Percentiles rank a stretch among this genome's conserved stretches.
phyloP scores from a whole-genome alignment of 1,140 invertebrate species.

The Dreissena rostriformis region DNA sequence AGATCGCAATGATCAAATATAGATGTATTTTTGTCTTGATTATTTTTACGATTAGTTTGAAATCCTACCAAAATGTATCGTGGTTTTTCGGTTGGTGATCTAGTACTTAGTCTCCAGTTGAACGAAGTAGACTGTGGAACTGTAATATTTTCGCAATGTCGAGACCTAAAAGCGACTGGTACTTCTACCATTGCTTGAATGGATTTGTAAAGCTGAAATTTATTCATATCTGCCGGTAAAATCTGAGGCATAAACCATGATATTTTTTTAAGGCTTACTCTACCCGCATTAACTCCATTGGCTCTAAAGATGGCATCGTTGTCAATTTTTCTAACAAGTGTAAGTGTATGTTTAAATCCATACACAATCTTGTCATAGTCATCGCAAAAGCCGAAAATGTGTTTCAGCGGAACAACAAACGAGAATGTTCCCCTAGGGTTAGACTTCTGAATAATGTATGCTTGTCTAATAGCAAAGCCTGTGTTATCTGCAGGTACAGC shows the following conservation, averaged over 20 bases:
- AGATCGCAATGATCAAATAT: no score
- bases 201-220: constrained; percentile 17
- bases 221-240: constrained; percentile 8
- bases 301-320: constrained; percentile 38
- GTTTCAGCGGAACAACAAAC: not conserved
- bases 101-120: not conserved
- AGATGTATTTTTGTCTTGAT: no score
- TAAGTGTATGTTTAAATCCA: not conserved
- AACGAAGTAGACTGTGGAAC: constrained; percentile 2
- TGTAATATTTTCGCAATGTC: constrained; percentile 12
- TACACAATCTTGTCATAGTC: not conserved
- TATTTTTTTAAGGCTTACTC: constrained; percentile 34
- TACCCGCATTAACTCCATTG: constrained; percentile 1
- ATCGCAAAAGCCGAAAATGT: not conserved
- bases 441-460: not conserved
- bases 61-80: constrained; percentile 6
- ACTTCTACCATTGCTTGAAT: not conserved
- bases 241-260: constrained; percentile 39
- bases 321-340: constrained; percentile 5
- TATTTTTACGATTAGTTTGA: constrained; percentile 35
- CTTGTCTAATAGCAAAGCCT: constrained; percentile 7
- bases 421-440: constrained; percentile 14
- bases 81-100: not conserved
- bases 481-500: not conserved
- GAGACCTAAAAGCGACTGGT: not conserved